A percentile compares a stretch with the other conserved stretches of the same genome.
phyloP scores from a whole-genome alignment of 2,113 vertebrate species.

The Abramis brama region DNA sequence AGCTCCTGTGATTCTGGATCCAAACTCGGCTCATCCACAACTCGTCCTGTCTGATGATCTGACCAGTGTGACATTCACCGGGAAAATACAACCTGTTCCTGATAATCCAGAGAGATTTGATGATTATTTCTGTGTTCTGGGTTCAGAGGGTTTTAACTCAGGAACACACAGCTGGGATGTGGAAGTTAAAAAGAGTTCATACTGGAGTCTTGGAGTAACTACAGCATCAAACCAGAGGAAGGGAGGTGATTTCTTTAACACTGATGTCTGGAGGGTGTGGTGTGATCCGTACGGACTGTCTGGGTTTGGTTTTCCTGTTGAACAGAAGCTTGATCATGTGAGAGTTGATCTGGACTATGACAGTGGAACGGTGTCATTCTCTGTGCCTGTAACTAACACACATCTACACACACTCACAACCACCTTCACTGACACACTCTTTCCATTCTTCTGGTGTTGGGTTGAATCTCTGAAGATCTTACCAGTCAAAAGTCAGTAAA shows the following conservation, averaged over 20 bases:
- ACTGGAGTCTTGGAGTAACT: background rate
- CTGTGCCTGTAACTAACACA: background rate
- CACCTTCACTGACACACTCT: background rate
- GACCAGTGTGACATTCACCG: too few relatives aligned
- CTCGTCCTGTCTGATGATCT: background rate
- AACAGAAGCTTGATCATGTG: background rate
- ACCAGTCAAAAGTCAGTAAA: background rate
- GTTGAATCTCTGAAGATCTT: background rate
- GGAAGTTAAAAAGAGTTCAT: background rate
- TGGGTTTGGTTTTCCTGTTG: background rate
- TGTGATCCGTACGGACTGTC: accelerated
- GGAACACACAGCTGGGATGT: background rate
- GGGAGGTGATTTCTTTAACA: background rate
- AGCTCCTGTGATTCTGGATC: slow-evolving; percentile 12
- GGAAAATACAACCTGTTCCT: too few relatives aligned
- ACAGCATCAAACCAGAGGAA: background rate
- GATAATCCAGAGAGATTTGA: background rate
- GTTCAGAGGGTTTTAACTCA: slow-evolving; percentile 4
- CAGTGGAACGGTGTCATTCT: background rate
- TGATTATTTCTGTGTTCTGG: background rate
- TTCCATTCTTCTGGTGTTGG: background rate
- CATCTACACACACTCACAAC: background rate
- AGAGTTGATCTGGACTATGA: background rate
- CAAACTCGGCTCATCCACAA: background rate
- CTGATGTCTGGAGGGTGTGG: background rate